phyloP scores from a whole-genome alignment of 2,888 invertebrate genomes.

The Acleris cristana region DNA sequence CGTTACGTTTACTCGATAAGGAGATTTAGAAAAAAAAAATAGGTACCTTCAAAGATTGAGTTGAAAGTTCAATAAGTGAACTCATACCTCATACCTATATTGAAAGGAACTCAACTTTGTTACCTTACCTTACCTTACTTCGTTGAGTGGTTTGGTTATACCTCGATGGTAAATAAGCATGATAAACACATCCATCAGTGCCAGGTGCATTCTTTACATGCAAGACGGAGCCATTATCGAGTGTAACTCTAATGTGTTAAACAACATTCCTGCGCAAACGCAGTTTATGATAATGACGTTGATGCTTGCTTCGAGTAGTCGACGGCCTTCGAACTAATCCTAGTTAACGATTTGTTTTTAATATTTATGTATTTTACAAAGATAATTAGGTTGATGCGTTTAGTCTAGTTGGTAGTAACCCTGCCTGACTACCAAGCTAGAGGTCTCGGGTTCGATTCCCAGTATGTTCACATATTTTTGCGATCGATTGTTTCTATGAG shows the following conservation, averaged over 20 bases:
- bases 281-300: constrained; percentile 31
- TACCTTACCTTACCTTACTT: constrained; percentile 4
- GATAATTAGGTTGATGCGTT: no score
- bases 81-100: background rate
- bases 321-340: constrained; percentile 29
- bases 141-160: constrained; percentile 19
- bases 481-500: no score
- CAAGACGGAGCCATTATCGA: no score
- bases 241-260: background rate
- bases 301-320: constrained; percentile 22
- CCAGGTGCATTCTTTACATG: no score
- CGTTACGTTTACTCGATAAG: no score
- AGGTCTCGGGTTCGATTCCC: no score
- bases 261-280: constrained; percentile 21
- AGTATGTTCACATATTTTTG: no score
- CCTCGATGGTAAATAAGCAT: constrained; percentile 7
- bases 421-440: no score
- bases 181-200: background rate
- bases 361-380: no score
- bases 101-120: background rate
- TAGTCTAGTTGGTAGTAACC: no score
- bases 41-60: background rate
- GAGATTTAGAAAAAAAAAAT: background rate
- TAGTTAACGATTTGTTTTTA: constrained; percentile 27
- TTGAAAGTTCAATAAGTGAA: constrained; percentile 5